Percentiles rank a stretch among this genome's conserved stretches.
phyloP scores from a whole-genome alignment of 2,888 invertebrate genomes.

The Chloromyia formosa region DNA sequence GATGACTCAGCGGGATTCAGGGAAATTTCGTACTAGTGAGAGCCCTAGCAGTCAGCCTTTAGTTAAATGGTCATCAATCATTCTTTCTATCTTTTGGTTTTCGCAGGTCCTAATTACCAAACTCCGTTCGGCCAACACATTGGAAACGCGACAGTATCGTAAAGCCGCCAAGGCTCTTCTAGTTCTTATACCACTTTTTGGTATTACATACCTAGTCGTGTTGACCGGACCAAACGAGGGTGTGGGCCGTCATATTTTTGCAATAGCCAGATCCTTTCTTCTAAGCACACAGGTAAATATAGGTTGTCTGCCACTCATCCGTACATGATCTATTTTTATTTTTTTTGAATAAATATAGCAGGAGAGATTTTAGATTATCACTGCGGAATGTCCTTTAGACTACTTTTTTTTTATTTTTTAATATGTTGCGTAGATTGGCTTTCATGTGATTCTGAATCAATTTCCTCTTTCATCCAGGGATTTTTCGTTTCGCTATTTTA shows the following conservation, averaged over 20 bases:
- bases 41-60: not conserved
- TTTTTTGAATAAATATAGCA: no score
- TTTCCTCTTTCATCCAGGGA: constrained; percentile 69
- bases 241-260: constrained; percentile 78
- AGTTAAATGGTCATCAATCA: not conserved
- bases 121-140: constrained; percentile 86
- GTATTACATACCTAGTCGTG: constrained; percentile 88
- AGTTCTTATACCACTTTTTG: constrained; percentile 91
- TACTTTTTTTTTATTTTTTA: not conserved
- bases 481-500: constrained; percentile 90
- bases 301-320: not conserved
- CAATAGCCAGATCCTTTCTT: constrained; percentile 80
- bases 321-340: not conserved
- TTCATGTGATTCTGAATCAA: not conserved
- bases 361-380: no score
- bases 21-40: not conserved
- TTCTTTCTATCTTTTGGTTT: not conserved
- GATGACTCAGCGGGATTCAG: not conserved
- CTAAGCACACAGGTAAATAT: constrained; percentile 85
- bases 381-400: no score
- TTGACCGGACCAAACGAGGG: constrained; percentile 83
- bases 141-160: constrained; percentile 89
- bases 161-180: constrained; percentile 91
- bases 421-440: not conserved
- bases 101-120: constrained; percentile 89